Evolutionary conservation across 2,888 invertebrate genomes (phyloP).

Genomic region (Mystacides longicornis): DNA sequence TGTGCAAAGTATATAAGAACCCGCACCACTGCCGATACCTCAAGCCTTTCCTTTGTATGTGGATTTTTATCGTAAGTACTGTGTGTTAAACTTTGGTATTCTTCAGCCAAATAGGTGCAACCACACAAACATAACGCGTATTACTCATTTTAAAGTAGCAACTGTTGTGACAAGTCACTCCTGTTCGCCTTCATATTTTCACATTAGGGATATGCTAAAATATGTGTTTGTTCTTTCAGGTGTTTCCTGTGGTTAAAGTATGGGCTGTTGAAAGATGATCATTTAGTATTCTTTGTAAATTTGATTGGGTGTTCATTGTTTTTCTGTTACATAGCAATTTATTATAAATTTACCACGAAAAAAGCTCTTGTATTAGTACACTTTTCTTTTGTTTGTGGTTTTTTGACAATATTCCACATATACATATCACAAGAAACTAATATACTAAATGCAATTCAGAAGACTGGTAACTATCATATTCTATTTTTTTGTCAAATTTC

Average conservation of each 20-base stretch:
- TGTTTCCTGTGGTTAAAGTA: constrained; percentile 75
- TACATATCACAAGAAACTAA: constrained; percentile 53
- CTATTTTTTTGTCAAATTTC: no score
- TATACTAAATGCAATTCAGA: constrained; percentile 26
- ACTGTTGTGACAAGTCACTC: no score
- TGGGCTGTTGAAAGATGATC: constrained; percentile 65
- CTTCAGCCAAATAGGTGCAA: no score
- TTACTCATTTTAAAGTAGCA: no score
- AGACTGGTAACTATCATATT: neutral
- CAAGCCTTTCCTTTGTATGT: constrained; percentile 69
- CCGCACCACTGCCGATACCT: constrained; percentile 68
- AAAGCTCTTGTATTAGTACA: constrained; percentile 60
- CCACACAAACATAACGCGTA: no score
- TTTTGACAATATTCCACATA: constrained; percentile 49
- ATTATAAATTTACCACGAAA: constrained; percentile 64
- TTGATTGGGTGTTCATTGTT: constrained; percentile 65
- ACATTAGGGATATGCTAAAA: no score
- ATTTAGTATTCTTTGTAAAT: constrained; percentile 68
- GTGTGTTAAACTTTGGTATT: neutral
- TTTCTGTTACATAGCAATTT: constrained; percentile 60
- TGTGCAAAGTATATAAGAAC: constrained; percentile 69
- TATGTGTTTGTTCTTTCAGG: constrained; percentile 41
- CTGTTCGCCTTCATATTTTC: no score
- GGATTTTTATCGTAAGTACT: constrained; percentile 65
- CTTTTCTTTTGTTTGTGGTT: constrained; percentile 44